Evolutionary conservation across 2,888 invertebrate genomes (phyloP).

Genomic region (Thysanoteuthis rhombus): DNA sequence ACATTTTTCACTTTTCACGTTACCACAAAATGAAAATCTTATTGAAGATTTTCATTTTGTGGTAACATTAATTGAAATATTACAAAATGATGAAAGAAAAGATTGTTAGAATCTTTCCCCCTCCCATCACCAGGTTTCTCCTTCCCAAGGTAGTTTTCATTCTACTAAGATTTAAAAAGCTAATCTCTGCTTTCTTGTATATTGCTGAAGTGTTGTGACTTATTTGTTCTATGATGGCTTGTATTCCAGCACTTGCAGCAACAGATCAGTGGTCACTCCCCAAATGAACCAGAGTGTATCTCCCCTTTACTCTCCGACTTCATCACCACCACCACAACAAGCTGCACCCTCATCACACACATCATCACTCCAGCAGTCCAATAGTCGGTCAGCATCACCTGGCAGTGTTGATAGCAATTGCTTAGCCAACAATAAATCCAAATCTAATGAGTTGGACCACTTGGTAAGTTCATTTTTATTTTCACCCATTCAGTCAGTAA

Average conservation of each 20-base stretch:
- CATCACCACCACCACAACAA: slow-evolving; percentile 33
- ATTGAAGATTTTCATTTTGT: no score
- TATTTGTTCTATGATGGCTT: background rate
- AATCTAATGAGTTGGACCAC: background rate
- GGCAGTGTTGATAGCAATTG: slow-evolving; percentile 32
- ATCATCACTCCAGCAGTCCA: slow-evolving; percentile 39
- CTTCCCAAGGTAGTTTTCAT: no score
- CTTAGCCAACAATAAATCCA: background rate
- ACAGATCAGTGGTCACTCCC: background rate
- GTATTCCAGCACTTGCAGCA: background rate
- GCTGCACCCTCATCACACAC: slow-evolving; percentile 37
- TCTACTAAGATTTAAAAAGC: no score
- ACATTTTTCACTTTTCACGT: no score
- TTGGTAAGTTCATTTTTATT: background rate
- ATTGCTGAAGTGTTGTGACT: background rate
- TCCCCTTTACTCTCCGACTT: slow-evolving; percentile 45
- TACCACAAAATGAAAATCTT: no score
- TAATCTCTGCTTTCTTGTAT: no score
- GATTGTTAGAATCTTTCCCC: no score
- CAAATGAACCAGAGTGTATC: slow-evolving; percentile 34
- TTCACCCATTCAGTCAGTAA: background rate
- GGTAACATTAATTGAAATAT: no score
- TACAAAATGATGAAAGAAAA: no score
- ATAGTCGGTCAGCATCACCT: slow-evolving; percentile 47
- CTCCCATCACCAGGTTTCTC: no score